Percentiles rank a stretch among this genome's conserved stretches.
Conservation (phyloP, 2,113 vertebrate genomes). For the Scytalopus superciliaris region DNA sequence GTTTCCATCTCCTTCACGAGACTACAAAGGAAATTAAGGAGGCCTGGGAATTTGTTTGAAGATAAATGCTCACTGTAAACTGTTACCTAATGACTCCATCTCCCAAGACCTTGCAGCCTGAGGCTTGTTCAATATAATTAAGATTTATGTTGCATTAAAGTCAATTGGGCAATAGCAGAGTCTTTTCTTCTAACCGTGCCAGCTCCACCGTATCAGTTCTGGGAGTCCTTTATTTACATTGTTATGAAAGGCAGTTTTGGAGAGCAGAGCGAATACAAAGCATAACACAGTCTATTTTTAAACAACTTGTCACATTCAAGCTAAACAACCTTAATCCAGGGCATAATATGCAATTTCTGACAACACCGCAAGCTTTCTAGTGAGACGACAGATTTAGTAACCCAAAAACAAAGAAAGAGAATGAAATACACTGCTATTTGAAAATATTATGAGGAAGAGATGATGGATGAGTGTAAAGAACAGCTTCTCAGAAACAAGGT, state of each 20-base stretch:
- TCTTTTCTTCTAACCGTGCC: background rate
- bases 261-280: background rate
- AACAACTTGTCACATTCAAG: background rate
- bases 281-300: background rate
- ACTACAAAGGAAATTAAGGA: slow-evolving; percentile 1
- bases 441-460: background rate
- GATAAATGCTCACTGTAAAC: slow-evolving; percentile 10
- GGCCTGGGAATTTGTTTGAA: background rate
- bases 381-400: background rate
- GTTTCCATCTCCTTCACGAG: background rate
- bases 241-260: background rate
- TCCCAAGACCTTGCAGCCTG: background rate
- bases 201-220: background rate
- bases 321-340: background rate
- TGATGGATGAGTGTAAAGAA: background rate
- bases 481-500: slow-evolving; percentile 1
- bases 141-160: slow-evolving; percentile 56
- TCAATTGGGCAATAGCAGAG: background rate
- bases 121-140: slow-evolving; percentile 45
- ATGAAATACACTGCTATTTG: background rate
- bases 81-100: slow-evolving; percentile 12
- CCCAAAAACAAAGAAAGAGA: background rate
- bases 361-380: background rate
- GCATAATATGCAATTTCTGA: background rate
- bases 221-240: slow-evolving; percentile 41